Evolutionary conservation across 2,113 vertebrate genomes (phyloP), one percentile per base, ranked within the genome.

Genomic region (Syngnathus typhle): DNA sequence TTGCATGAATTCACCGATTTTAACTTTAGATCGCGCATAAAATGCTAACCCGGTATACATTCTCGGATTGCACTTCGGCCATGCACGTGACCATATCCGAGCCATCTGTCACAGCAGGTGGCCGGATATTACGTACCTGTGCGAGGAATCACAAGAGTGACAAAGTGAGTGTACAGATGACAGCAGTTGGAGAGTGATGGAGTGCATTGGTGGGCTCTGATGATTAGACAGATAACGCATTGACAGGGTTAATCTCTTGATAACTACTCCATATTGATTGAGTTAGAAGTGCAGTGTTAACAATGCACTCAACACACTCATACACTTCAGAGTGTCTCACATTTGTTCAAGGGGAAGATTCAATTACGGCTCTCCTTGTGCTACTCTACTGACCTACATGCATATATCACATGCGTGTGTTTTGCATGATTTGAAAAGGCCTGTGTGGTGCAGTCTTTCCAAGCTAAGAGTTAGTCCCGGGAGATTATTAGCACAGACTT

Each of bases 341-440:
- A 32, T 37, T 3, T 66, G 74, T 75, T 73, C 38, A 1, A 64
- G 70, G 64, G 66, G 43, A 82, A 64, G 56, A 56, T 68, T 77
- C 64, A 70, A 78, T 70, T 67, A 72, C 71, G 76, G 11, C 73
- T 62, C 69, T 80, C 75, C 73, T 77, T 74, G 85, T 70, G 82
- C 86, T 68, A 83, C 82, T 89, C 87, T 68, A 83, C 84, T 89
- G 85, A 83, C 89, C 88, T 87, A 89, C 69, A 88, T 90, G 79
- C 86, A 89, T 87, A 73, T 59, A 84, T 87, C 79, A 83, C 59
- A 66, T 43, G 69, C 64, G n/a, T 6, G 37, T 21, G 39, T 75
- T 32, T 15, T 56, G 27, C 32, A 37, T 0, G 36, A 59, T 71
- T 67, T 16, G 9, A 49, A 13, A 3, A 9, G 39, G 39, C 36